A percentile compares a stretch with the other conserved stretches of the same genome.
These are phyloP conservation scores for Melanotus villosus DNA, from an alignment of 2,888 invertebrate genomes.

Conservation along the genomic window DNA sequence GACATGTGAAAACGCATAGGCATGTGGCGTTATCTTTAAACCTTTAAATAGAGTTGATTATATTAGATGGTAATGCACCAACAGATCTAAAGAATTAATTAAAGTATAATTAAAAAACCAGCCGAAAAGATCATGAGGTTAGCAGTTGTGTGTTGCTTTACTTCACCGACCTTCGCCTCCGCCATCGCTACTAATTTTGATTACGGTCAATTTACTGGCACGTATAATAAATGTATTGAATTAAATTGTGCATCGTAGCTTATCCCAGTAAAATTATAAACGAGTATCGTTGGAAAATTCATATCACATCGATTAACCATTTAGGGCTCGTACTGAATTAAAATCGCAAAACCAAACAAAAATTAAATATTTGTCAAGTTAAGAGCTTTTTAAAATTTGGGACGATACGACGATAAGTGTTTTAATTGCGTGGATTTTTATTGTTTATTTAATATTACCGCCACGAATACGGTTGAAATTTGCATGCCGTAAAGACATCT, in stretches of 20 bases:
- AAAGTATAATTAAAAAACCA: neutral
- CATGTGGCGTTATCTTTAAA: constrained; percentile 19
- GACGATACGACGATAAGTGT: constrained; percentile 13
- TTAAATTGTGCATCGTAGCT: neutral
- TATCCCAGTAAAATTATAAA: neutral
- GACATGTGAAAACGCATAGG: constrained; percentile 28
- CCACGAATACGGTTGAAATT: constrained; percentile 11
- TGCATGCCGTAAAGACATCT: constrained; percentile 25
- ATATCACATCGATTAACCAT: neutral
- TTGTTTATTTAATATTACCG: constrained; percentile 19
- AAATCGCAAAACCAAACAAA: neutral
- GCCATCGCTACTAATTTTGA: constrained; percentile 4
- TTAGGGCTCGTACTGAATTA: constrained; percentile 3
- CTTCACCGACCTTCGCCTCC: constrained; percentile 4
- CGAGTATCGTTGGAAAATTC: neutral
- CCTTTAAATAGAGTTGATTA: too few relatives aligned
- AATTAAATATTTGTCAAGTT: constrained; percentile 19
- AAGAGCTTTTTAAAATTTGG: constrained; percentile 18
- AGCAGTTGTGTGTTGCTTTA: neutral
- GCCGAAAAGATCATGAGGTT: constrained; percentile 1
- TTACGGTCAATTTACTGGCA: constrained; percentile 6
- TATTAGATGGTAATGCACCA: neutral
- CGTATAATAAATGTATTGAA: neutral
- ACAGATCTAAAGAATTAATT: constrained; percentile 2
- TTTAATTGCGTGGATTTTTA: constrained; percentile 28